Evolutionary conservation across 1,140 invertebrate genomes (phyloP).

Genomic region (Diorhabda carinulata): DNA sequence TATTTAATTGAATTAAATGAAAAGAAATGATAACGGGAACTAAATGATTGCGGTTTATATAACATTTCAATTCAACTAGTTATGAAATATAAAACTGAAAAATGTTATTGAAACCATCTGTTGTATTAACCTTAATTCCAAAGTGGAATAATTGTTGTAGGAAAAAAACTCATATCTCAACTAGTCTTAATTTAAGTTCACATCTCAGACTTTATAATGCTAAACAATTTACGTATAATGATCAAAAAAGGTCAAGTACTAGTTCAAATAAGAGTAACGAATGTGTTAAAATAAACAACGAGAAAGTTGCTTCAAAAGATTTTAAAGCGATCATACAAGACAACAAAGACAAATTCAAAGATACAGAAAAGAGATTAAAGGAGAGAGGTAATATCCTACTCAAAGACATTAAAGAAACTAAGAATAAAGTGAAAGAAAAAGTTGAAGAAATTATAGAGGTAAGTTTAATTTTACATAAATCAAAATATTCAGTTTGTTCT

Average conservation of each 20-base stretch:
- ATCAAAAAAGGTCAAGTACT: background rate
- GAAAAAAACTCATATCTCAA: no score
- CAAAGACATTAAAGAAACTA: conserved; percentile 65
- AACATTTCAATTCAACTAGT: no score
- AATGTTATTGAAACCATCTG: background rate
- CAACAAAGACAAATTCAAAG: conserved; percentile 55
- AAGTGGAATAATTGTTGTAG: background rate
- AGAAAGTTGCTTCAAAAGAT: conserved; percentile 21
- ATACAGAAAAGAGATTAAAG: conserved; percentile 55
- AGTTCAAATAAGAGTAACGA: background rate
- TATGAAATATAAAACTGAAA: background rate
- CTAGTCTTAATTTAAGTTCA: background rate
- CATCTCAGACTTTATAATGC: background rate
- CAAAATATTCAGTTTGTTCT: no score
- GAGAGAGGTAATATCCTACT: conserved; percentile 57
- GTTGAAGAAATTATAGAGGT: conserved; percentile 66
- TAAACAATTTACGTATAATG: background rate
- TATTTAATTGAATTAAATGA: no score
- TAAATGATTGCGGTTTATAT: no score
- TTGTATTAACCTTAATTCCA: background rate
- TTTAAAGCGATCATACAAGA: conserved; percentile 50
- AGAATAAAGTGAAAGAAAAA: conserved; percentile 56
- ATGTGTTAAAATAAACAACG: background rate
- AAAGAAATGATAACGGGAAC: no score
- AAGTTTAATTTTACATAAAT: conserved; percentile 14